Evolutionary conservation across 35 echinoderm and acorn worm species (phyloP), one percentile per base, ranked within the genome.

Genomic region (Chiridota heheva): DNA sequence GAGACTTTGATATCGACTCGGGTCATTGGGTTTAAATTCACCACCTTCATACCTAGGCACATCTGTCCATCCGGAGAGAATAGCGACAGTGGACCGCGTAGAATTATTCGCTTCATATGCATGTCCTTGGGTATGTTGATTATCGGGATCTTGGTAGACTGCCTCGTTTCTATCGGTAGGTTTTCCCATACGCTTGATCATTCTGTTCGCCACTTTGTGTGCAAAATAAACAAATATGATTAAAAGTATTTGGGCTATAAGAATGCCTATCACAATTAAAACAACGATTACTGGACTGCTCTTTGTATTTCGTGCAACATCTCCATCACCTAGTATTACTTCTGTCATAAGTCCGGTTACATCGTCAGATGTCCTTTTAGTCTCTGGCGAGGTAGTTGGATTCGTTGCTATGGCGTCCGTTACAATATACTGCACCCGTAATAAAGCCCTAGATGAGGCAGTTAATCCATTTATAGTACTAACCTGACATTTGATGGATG

Each of bases 191-290:
- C 13, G 38, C 29, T 72, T 72, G 16, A 4, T 72, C 69, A 72
- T 72, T 25, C 69, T 72, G 29, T 72, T 72, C 46, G 69, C 39
- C 41, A 72, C 1, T 72, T 29, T 72, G 33, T 72, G 69, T 2
- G 7, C 20, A 36, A 72, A 36, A 44, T 72, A 72, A 18, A 72
- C 69, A 12, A 25, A 36, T 43, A 39, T 6, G 33, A 78, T 62
- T 16, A 78, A 78, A 10, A 78, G n/a, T 20, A 61, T 12, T 78
- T 78, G 75, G n/a, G 33, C 53, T 42, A 78, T 37, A 28, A 78
- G 17, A 43, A 78, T 78, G 8, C 51, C 75, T 20, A 24, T 28
- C 17, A 78, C 38, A 34, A 78, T 3, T 40, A 78, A 15, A 4
- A 40, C 58, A 22, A 58, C 42, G 46, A 78, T 78, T 10, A 78